These are phyloP conservation scores for Enteromius argenteus DNA, from an alignment of 2,797 vertebrate genomes.

Conservation along the genomic window DNA sequence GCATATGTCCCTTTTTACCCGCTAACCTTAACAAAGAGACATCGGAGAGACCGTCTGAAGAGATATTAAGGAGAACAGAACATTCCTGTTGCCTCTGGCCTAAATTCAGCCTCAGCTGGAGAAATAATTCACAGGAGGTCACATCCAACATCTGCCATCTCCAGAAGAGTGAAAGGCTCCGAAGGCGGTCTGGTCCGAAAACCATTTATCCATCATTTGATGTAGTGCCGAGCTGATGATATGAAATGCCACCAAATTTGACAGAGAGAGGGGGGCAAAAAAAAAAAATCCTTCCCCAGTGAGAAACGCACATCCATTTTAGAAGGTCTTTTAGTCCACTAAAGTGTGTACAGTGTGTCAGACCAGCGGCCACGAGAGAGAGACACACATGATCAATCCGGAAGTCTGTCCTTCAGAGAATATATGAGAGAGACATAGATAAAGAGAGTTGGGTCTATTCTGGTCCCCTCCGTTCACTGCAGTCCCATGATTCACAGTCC, in stretches of 20 bases:
- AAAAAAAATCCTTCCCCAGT: conserved; percentile 61
- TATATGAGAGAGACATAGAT: conserved; percentile 48
- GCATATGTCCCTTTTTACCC: conserved; percentile 49
- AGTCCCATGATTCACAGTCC: conserved; percentile 56
- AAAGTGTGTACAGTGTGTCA: conserved; percentile 52
- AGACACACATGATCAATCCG: conserved; percentile 56
- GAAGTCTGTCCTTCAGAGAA: conserved; percentile 59
- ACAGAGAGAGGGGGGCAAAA: not conserved
- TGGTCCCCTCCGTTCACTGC: conserved; percentile 53
- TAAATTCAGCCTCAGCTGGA: conserved; percentile 43
- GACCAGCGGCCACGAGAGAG: conserved; percentile 21
- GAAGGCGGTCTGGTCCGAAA: conserved; percentile 50
- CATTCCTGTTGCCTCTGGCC: conserved; percentile 44
- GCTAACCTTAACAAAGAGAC: conserved; percentile 44
- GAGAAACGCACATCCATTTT: conserved; percentile 50
- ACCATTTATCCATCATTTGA: conserved; percentile 43
- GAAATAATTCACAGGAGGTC: conserved; percentile 50
- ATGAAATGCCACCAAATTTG: conserved; percentile 52
- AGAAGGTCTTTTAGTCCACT: conserved; percentile 51
- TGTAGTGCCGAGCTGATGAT: conserved; percentile 66
- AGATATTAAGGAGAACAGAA: conserved; percentile 35
- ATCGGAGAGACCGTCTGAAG: conserved; percentile 19
- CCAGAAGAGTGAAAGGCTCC: conserved; percentile 53
- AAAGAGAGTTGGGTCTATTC: conserved; percentile 40
- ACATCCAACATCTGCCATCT: conserved; percentile 42